These are phyloP conservation scores for Tupaia chinensis DNA, from an alignment of 2,113 vertebrate species.

Conservation along the genomic window DNA sequence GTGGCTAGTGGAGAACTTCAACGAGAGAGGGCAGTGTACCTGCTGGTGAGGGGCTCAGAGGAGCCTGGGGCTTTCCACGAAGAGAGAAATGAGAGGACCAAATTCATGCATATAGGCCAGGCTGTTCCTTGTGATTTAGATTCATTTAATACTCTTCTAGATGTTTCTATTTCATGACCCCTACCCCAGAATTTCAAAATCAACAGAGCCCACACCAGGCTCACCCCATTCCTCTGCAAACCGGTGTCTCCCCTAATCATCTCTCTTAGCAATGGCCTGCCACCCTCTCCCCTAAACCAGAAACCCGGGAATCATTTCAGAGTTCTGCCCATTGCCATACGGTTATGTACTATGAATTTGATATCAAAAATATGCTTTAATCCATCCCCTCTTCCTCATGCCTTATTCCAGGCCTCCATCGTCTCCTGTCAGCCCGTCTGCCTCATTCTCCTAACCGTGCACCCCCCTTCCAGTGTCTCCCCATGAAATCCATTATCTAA, in stretches of 20 bases:
- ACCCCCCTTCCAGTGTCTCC: conserved; percentile 73
- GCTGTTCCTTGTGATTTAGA: background rate
- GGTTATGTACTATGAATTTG: background rate
- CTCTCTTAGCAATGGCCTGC: background rate
- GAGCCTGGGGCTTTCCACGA: background rate
- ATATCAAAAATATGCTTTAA: background rate
- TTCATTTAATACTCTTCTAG: background rate
- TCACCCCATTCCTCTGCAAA: background rate
- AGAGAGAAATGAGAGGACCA: background rate
- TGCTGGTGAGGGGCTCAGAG: background rate
- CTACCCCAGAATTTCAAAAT: background rate
- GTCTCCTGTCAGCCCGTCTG: background rate
- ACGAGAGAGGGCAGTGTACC: background rate
- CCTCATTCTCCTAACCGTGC: background rate
- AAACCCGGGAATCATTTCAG: background rate
- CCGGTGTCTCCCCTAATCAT: background rate
- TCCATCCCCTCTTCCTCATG: background rate
- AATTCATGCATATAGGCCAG: background rate
- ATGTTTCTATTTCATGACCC: background rate
- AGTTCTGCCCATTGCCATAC: background rate
- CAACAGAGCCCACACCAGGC: background rate
- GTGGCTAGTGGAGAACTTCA: background rate
- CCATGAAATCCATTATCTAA: conserved; percentile 81
- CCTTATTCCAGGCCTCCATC: conserved; percentile 27
- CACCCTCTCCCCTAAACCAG: background rate